Evolutionary conservation across 2,888 invertebrate genomes (phyloP).

Genomic region (Operophtera brumata): DNA sequence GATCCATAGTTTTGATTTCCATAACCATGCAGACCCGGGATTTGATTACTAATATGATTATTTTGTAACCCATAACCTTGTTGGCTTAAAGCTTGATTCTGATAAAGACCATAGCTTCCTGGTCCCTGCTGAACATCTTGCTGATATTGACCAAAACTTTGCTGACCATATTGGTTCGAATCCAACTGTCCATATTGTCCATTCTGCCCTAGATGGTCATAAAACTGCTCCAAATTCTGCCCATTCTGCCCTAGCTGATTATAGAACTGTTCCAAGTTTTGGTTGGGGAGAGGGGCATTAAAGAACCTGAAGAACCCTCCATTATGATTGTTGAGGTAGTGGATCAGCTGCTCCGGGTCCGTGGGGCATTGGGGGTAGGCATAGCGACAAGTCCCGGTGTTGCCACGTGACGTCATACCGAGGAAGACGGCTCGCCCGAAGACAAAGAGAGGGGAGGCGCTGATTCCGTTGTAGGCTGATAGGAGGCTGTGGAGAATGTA

Average conservation of each 20-base stretch:
- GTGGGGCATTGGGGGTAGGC: constrained; percentile 88
- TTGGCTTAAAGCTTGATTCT: constrained; percentile 16
- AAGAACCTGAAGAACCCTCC: constrained; percentile 93
- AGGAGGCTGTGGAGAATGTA: constrained; percentile 81
- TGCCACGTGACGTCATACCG: constrained; percentile 84
- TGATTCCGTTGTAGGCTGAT: constrained; percentile 77
- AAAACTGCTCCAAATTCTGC: constrained; percentile 18
- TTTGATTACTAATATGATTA: constrained; percentile 20
- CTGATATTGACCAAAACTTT: constrained; percentile 21
- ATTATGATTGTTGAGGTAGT: constrained; percentile 91
- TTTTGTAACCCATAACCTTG: constrained; percentile 29
- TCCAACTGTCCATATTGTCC: not conserved
- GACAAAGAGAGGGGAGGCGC: constrained; percentile 83
- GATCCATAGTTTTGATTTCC: constrained; percentile 38
- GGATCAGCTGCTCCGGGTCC: constrained; percentile 85
- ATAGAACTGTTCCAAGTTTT: constrained; percentile 65
- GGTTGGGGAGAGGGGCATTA: constrained; percentile 56
- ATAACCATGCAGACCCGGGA: constrained; percentile 23
- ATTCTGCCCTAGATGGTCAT: constrained; percentile 2
- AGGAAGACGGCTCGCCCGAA: constrained; percentile 89
- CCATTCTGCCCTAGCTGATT: constrained; percentile 52
- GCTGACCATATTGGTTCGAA: constrained; percentile 5
- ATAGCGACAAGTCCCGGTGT: constrained; percentile 79
- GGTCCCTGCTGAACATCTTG: constrained; percentile 12
- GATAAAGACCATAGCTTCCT: constrained; percentile 32